Evolutionary conservation across 1,140 invertebrate genomes (phyloP).

Genomic region (Rhynchophorus ferrugineus): DNA sequence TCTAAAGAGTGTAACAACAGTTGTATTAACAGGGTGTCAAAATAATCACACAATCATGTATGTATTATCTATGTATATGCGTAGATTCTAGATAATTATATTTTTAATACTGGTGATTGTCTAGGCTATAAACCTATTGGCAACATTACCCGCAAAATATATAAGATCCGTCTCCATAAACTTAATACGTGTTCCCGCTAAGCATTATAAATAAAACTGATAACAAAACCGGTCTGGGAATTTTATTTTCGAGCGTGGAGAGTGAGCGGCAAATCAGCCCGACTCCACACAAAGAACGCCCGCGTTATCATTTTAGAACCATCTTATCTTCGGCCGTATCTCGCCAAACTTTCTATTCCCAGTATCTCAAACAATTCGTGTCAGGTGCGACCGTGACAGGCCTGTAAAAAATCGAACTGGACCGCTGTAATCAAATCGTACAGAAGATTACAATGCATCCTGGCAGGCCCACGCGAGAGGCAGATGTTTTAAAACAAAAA

Average conservation of each 20-base stretch:
- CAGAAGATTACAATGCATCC: conserved; percentile 23
- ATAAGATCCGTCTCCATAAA: background rate
- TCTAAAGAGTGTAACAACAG: too few relatives aligned
- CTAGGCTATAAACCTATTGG: too few relatives aligned
- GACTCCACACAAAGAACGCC: conserved; percentile 19
- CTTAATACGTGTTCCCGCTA: background rate
- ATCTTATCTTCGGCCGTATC: conserved; percentile 30
- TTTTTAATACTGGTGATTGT: too few relatives aligned
- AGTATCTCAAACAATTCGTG: conserved; percentile 17
- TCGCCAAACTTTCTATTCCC: conserved; percentile 35
- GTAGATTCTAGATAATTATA: too few relatives aligned
- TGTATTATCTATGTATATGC: too few relatives aligned
- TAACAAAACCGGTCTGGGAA: conserved; percentile 23
- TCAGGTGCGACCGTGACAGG: conserved; percentile 15
- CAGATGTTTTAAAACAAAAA: conserved; percentile 34
- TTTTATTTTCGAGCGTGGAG: conserved; percentile 10
- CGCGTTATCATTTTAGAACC: conserved; percentile 30
- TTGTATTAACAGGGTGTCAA: too few relatives aligned
- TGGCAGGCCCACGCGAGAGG: conserved; percentile 26
- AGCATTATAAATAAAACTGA: conserved; percentile 19
- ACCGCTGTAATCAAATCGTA: conserved; percentile 25
- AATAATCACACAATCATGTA: too few relatives aligned
- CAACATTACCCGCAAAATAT: too few relatives aligned
- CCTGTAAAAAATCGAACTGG: conserved; percentile 21
- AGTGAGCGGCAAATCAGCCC: conserved; percentile 3